Evolutionary conservation across 2,797 vertebrate genomes (phyloP), one percentile per base, ranked within the genome.

Genomic region (Rhinella marina): DNA sequence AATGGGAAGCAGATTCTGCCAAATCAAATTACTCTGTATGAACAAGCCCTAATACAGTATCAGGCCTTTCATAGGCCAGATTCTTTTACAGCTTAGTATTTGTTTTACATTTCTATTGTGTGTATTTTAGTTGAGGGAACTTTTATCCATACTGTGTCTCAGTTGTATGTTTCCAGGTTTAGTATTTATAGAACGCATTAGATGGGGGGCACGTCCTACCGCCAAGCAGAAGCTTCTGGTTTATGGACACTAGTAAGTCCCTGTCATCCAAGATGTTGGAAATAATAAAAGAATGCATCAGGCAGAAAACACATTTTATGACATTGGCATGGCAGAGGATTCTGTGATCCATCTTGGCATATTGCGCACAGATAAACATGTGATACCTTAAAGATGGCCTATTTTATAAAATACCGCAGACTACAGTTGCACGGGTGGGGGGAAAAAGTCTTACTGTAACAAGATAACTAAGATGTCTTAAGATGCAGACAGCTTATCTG

Each of bases 401-500:
- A 82, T 76, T 62, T 62, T 21, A 23, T 62, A 41, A 57, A n/a
- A 81, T 59, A 81, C 50, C n/a, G 25, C 10, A 79, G 75, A 81
- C 41, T 14, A 50, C n/a, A 66, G 75, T 81, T 57, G 59, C 14
- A 56, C 12, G 8, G 32, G 29, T 21, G 27, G 3, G 27, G 82
- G 61, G 75, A 21, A 3, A 41, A 50, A 48, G n/a, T 29, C 27
- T 70, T 84, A 27, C 62, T 68, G 87, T 79, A 88, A 88, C 54
- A 72, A 80, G 76, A 88, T 80, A 85, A 85, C 54, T 1, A n/a
- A 41, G 41, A 41, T 41, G 78, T 82, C 87, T 86, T 85, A 19
- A 86, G 87, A 86, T 16, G 29, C 76, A 19, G 75, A 16, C 32
- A 56, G 87, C 62, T 86, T 88, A 86, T 54, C 87, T 66, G 83